Percentiles rank a stretch among this genome's conserved stretches.
These are phyloP conservation scores for Caenorhabditis drosophilae DNA, from an alignment of 2,888 invertebrate species.

Conservation along the genomic window DNA sequence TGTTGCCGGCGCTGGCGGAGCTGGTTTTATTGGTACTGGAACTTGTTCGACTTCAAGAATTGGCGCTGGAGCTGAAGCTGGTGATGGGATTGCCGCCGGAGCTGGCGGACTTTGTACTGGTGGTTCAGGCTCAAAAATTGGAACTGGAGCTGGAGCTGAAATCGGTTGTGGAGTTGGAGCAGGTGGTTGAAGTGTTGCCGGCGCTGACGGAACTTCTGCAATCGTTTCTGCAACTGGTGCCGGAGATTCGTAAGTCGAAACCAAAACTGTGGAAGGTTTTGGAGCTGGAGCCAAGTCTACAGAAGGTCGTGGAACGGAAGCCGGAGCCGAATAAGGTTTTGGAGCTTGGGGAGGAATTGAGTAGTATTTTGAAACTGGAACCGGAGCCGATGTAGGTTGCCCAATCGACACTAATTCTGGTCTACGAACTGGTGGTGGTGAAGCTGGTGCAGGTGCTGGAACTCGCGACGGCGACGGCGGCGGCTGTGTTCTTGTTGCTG, in stretches of 20 bases:
- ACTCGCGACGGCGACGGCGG: conserved; percentile 1
- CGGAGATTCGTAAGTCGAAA: too few relatives aligned
- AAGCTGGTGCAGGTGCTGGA: conserved; percentile 4
- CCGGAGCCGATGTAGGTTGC: conserved; percentile 3
- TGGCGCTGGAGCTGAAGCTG: neutral
- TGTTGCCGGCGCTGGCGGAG: neutral
- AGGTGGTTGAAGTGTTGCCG: conserved; percentile 7
- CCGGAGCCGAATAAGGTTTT: conserved; percentile 1
- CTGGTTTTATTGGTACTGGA: neutral
- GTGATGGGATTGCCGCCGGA: neutral
- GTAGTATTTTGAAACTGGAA: neutral
- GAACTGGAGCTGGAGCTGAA: conserved; percentile 5
- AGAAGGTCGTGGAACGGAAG: neutral
- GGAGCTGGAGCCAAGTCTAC: neutral
- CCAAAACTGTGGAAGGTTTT: neutral
- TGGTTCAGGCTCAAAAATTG: too few relatives aligned
- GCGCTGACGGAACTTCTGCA: neutral
- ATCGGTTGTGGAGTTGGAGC: conserved; percentile 2
- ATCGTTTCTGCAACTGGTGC: neutral
- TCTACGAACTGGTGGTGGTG: neutral
- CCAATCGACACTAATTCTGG: neutral
- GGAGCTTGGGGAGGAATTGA: conserved; percentile 5
- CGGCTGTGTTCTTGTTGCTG: neutral
- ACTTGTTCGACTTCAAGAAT: too few relatives aligned
- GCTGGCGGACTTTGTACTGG: neutral